Evolutionary conservation across 2,113 vertebrate genomes (phyloP).

Genomic region (Struthio camelus): DNA sequence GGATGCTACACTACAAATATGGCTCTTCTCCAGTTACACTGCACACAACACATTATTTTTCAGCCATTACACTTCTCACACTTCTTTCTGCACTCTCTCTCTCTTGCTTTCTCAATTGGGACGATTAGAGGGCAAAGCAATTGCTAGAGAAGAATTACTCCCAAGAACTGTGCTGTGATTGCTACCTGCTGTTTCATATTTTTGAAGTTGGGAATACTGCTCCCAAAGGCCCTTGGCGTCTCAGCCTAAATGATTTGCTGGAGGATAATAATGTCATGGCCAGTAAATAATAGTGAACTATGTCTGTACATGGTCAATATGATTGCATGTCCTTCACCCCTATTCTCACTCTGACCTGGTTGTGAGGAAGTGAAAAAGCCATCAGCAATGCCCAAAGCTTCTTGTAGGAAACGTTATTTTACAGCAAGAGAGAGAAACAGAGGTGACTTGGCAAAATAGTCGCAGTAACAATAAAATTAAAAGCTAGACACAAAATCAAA

Average conservation of each 20-base stretch:
- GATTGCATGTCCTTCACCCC: slow-evolving; percentile 81
- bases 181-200: slow-evolving; percentile 81
- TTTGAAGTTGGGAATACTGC: slow-evolving; percentile 75
- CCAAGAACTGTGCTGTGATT: slow-evolving; percentile 75
- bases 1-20: slow-evolving; percentile 63
- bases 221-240: slow-evolving; percentile 80
- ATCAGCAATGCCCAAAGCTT: slow-evolving; percentile 41
- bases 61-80: slow-evolving; percentile 59
- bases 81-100: slow-evolving; percentile 24
- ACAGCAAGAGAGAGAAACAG: slow-evolving; percentile 39
- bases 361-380: slow-evolving; percentile 59
- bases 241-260: slow-evolving; percentile 82
- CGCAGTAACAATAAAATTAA: slow-evolving; percentile 24
- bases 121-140: slow-evolving; percentile 80
- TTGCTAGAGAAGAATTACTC: slow-evolving; percentile 75
- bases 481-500: background rate
- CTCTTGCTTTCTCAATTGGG: slow-evolving; percentile 58
- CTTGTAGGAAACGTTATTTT: slow-evolving; percentile 56
- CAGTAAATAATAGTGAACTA: slow-evolving; percentile 86
- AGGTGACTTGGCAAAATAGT: slow-evolving; percentile 39
- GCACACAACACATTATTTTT: slow-evolving; percentile 56
- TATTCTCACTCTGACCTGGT: slow-evolving; percentile 75
- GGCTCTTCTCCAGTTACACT: slow-evolving; percentile 39
- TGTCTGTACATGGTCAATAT: slow-evolving; percentile 83
- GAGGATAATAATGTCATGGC: slow-evolving; percentile 86